These are phyloP conservation scores for Apaloderma vittatum DNA, from an alignment of 2,113 vertebrate species.

Conservation along the genomic window DNA sequence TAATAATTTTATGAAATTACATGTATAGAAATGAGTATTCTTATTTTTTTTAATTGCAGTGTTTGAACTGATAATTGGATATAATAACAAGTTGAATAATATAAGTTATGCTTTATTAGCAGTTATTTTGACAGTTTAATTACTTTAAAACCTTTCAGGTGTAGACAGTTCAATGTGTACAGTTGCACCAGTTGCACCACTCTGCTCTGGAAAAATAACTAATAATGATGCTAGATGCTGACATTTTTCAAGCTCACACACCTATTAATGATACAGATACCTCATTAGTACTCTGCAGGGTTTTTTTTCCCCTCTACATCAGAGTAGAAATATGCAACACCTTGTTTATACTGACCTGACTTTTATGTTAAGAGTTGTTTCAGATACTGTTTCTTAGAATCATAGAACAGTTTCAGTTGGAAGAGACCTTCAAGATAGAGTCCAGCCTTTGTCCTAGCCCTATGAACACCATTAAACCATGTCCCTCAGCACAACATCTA, in stretches of 20 bases:
- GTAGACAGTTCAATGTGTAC: neutral
- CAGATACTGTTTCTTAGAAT: neutral
- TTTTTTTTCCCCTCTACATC: neutral
- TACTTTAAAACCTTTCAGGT: neutral
- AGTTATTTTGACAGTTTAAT: neutral
- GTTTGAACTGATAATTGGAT: neutral
- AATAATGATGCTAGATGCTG: neutral
- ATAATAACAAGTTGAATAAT: neutral
- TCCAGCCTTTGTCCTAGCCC: too few species aligned
- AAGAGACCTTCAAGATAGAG: too few species aligned
- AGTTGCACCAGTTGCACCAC: neutral
- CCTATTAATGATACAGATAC: neutral
- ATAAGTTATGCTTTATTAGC: neutral
- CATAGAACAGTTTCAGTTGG: too few species aligned
- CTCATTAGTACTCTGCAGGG: neutral
- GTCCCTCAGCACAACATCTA: too few species aligned
- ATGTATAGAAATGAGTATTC: neutral
- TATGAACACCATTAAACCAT: too few species aligned
- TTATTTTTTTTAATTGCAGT: neutral
- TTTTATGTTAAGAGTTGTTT: neutral
- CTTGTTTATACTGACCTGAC: neutral
- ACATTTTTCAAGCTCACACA: neutral
- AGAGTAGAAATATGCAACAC: neutral
- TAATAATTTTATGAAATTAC: neutral
- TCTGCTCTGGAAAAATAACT: neutral